Percentiles rank a stretch among this genome's conserved stretches.
phyloP scores from a whole-genome alignment of 2,888 invertebrate species.

The Dione juno region DNA sequence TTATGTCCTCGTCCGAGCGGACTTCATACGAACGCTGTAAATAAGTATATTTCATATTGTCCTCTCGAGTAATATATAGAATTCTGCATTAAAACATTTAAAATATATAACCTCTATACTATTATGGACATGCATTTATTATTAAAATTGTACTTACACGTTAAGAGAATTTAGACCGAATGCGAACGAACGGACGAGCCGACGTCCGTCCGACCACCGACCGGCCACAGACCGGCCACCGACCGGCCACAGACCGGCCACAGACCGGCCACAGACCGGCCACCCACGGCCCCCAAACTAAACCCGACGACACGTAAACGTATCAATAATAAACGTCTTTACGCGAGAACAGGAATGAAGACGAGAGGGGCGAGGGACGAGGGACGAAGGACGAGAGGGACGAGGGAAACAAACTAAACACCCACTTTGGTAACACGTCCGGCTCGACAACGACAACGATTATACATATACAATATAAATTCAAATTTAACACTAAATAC shows the following conservation, averaged over 20 bases:
- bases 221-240: background rate
- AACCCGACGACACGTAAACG: slow-evolving; percentile 58
- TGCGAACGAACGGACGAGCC: slow-evolving; percentile 46
- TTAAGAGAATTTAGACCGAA: slow-evolving; percentile 75
- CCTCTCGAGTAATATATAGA: slow-evolving; percentile 77
- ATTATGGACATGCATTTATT: slow-evolving; percentile 75
- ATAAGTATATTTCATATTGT: slow-evolving; percentile 81
- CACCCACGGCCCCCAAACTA: background rate
- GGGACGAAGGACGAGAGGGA: too few species aligned
- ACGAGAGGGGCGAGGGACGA: slow-evolving; percentile 46
- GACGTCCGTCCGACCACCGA: background rate
- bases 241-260: slow-evolving; percentile 46
- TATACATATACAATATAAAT: slow-evolving; percentile 24
- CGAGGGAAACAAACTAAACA: slow-evolving; percentile 45
- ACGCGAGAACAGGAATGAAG: slow-evolving; percentile 75
- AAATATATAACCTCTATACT: slow-evolving; percentile 74
- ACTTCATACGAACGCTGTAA: slow-evolving; percentile 68
- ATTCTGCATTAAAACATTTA: slow-evolving; percentile 76
- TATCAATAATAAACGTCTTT: slow-evolving; percentile 83
- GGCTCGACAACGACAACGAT: slow-evolving; percentile 48
- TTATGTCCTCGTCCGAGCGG: slow-evolving; percentile 44
- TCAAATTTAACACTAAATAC: slow-evolving; percentile 47
- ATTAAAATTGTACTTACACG: slow-evolving; percentile 78
- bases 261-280: slow-evolving; percentile 45
- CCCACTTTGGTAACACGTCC: slow-evolving; percentile 65